Evolutionary conservation across 2,888 invertebrate genomes (phyloP), one percentile per base, ranked within the genome.

Genomic region (Lydus trimaculatus): DNA sequence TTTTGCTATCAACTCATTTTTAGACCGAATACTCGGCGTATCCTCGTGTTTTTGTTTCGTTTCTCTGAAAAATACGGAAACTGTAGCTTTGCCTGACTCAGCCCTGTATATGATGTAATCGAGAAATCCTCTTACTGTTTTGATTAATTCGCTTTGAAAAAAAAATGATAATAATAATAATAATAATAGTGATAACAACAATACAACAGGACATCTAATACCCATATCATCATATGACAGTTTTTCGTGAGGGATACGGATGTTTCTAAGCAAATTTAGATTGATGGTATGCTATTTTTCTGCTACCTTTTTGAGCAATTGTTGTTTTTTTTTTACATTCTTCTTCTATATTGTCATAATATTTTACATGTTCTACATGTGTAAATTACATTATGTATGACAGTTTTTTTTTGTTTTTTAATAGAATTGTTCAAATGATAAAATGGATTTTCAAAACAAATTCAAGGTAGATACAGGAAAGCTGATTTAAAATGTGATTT

Each of bases 181-280:
- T 48, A 20, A 48, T 20, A 48, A 20, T 20, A 8, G 8, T 43
- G 43, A 43, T 39, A 33, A 33, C 28, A 33, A 33, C 1, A 33
- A 33, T 33, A 7, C 2, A 7, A 7, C 33, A 33, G 1, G 17
- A 11, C 20, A 20, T 48, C 20, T 48, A 43, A 43, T 43, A 43
- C 43, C n/a, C n/a, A 43, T 43, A 43, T 43, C 43, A 43, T 43
- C n/a, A n/a, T 43, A n/a, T 43, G 43, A 43, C 43, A 43, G 43
- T 13, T 7, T 48, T 48, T 48, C 20, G 48, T 48, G 3, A 48
- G 20, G 15, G 15, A 56, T 56, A 13, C 25, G 25, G 56, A 56
- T 56, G 25, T 23, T 25, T 56, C 56, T 56, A 56, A 56, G 25
- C 25, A 56, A 56, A 56, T 56, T 56, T 25, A 56, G 56, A 56